These are phyloP conservation scores for Apotomis betuletana DNA, from an alignment of 2,888 invertebrate genomes.

Conservation along the genomic window DNA sequence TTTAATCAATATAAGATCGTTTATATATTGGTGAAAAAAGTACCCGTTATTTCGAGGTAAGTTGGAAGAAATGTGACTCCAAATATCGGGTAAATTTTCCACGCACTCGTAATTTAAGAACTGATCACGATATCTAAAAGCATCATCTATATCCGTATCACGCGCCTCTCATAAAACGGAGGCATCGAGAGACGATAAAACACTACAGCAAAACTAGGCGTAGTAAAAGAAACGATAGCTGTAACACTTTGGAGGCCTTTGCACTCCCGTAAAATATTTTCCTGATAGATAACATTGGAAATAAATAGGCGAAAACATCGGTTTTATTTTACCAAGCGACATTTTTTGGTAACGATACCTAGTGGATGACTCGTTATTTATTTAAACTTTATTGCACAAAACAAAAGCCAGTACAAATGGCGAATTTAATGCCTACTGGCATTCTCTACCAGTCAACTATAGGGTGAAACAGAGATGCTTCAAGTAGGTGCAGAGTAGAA, in stretches of 20 bases:
- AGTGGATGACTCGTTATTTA: too few species aligned
- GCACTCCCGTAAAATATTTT: not conserved
- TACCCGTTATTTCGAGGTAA: too few species aligned
- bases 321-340: not conserved
- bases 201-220: constrained; percentile 23
- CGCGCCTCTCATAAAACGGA: constrained; percentile 29
- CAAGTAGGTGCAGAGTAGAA: too few species aligned
- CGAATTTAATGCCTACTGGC: too few species aligned
- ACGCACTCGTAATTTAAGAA: not conserved
- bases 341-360: not conserved
- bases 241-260: not conserved
- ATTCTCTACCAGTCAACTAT: too few species aligned
- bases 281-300: not conserved
- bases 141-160: constrained; percentile 23
- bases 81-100: too few species aligned
- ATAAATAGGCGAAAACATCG: not conserved
- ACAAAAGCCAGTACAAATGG: too few species aligned
- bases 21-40: too few species aligned
- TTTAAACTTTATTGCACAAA: too few species aligned
- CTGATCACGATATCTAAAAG: constrained; percentile 9
- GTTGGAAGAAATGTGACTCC: too few species aligned
- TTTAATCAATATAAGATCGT: too few species aligned
- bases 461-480: too few species aligned
- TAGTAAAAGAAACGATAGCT: constrained; percentile 16
- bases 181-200: constrained; percentile 27